Base-by-base conservation (phyloP, 2,113 vertebrate genomes). In the Heteronetta atricapilla region DNA sequence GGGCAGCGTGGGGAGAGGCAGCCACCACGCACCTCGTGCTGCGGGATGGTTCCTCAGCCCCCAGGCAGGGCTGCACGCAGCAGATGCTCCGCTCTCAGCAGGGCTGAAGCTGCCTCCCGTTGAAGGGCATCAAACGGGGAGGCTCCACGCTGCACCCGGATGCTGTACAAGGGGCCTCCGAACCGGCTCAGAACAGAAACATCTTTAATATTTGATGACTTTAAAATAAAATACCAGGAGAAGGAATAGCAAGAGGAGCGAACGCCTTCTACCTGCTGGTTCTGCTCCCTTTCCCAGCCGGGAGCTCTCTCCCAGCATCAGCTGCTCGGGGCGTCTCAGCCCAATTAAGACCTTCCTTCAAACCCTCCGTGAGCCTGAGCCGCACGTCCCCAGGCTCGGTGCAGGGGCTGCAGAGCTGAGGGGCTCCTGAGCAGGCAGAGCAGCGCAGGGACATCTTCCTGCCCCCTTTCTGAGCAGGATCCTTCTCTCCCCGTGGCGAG, bases 141-240 rank as follows among this genome's bases (percentile, higher is more conserved):
- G 53, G 76, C 60, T 74, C 59, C 50, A 5, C 0, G 0, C 69
- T 53, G 81, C 48, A 68, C 72, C 59, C 1, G 0, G 76, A 59
- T 23, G 80, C 75, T 42, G 63, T 0, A 42, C 68, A 25, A 86
- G 63, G 92, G 66, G 53, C 21, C 66, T 92, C 87, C 77, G 42
- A 94, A 88, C 20, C 2, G 38, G 68, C 91, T 80, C 4, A 0
- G 87, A 93, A 84, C 77, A 31, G 25, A 80, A 82, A 42, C 66
- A 42, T 13, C 13, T 76, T 82, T 14, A 96, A 96, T 91, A 76
- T 93, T 95, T 81, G 12, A 93, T 76, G 34, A 33, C 63, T 40
- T 64, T 26, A 56, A 83, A 59, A 60, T 64, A 77, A 70, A 75
- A 86, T 3, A 31, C 38, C 1, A 1, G 56, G 70, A 50, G 5